Percentiles rank a stretch among this genome's conserved stretches.
These are phyloP conservation scores for Daubentonia madagascariensis DNA, from an alignment of 2,113 vertebrate genomes.

Conservation along the genomic window DNA sequence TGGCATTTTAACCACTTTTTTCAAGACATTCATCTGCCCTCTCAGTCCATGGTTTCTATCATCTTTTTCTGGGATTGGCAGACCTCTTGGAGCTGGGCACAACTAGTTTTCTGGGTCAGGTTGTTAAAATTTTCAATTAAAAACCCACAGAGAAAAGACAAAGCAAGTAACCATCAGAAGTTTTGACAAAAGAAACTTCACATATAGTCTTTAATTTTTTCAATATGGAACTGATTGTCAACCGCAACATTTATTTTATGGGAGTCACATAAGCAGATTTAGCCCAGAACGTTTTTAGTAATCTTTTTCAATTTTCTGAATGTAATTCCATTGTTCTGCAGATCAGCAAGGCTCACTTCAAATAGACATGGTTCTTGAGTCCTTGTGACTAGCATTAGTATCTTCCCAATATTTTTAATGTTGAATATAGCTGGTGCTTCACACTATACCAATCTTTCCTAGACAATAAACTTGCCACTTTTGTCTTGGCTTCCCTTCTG, in stretches of 20 bases:
- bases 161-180: background rate
- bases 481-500: background rate
- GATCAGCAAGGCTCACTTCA: background rate
- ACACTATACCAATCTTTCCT: background rate
- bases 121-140: background rate
- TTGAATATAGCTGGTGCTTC: background rate
- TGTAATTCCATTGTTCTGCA: background rate
- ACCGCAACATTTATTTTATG: background rate
- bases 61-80: background rate
- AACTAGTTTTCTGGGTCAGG: background rate
- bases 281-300: background rate
- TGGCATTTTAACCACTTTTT: background rate
- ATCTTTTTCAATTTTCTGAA: conserved; percentile 11
- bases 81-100: background rate
- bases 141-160: background rate
- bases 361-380: background rate
- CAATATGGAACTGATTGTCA: background rate
- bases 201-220: background rate
- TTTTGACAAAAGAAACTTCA: background rate
- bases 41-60: background rate
- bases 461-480: background rate
- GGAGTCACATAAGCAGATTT: background rate
- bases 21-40: background rate
- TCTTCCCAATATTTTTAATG: background rate
- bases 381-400: background rate